Evolutionary conservation across 2,113 vertebrate genomes (phyloP).

Genomic region (Sceloporus undulatus): DNA sequence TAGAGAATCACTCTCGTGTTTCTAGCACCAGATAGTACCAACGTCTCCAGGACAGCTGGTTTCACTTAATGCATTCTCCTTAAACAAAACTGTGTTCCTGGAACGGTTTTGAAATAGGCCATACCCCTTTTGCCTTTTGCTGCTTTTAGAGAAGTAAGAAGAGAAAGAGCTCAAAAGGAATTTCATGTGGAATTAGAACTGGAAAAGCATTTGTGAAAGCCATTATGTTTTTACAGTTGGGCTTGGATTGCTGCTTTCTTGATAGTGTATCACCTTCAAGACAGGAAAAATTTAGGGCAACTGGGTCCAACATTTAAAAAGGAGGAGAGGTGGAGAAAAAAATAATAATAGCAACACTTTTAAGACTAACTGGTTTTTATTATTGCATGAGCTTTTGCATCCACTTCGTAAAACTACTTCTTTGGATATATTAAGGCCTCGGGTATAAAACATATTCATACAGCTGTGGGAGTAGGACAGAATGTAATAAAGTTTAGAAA

Average conservation of each 20-base stretch:
- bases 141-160: constrained; percentile 53
- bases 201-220: constrained; percentile 40
- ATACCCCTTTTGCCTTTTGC: constrained; percentile 70
- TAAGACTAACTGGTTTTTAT: too few relatives aligned
- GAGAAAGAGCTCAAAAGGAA: constrained; percentile 45
- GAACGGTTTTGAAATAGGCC: constrained; percentile 76
- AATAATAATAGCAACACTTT: too few relatives aligned
- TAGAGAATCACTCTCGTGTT: constrained; percentile 59
- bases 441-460: too few relatives aligned
- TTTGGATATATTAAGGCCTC: too few relatives aligned
- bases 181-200: constrained; percentile 40
- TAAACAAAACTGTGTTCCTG: constrained; percentile 79
- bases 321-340: too few relatives aligned
- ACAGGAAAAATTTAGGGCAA: constrained; percentile 36
- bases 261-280: constrained; percentile 32
- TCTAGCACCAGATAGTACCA: constrained; percentile 68
- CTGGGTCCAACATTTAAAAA: not conserved
- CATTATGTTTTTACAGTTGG: constrained; percentile 33
- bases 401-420: too few relatives aligned
- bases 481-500: too few relatives aligned
- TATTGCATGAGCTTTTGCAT: too few relatives aligned
- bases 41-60: constrained; percentile 74
- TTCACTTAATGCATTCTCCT: constrained; percentile 81
- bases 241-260: not conserved
- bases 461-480: too few relatives aligned